These are phyloP conservation scores for Protosalanx chinensis DNA, from an alignment of 2,797 vertebrate genomes.

Conservation along the genomic window DNA sequence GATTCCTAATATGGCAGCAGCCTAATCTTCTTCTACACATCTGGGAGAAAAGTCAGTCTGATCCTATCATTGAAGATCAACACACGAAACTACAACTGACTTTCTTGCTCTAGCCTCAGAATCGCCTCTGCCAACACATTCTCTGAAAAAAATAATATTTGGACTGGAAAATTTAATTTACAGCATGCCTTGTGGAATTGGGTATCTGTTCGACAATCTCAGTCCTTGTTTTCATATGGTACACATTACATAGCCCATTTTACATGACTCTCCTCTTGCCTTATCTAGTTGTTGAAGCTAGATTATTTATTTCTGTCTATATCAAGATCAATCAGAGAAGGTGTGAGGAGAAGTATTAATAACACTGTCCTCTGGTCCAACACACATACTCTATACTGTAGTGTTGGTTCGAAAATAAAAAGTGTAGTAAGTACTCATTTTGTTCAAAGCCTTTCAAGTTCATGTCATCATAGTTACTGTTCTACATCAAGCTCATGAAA, in stretches of 20 bases:
- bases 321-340: no score
- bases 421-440: no score
- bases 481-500: no score
- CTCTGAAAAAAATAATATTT: constrained; percentile 29
- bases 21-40: neutral
- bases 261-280: neutral
- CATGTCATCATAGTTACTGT: no score
- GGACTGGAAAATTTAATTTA: constrained; percentile 46
- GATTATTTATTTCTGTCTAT: no score
- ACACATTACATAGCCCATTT: neutral
- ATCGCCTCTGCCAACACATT: constrained; percentile 7
- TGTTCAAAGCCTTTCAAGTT: no score
- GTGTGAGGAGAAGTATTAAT: no score
- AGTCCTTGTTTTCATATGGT: constrained; percentile 29
- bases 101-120: neutral
- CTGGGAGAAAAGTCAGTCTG: neutral
- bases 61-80: constrained; percentile 12
- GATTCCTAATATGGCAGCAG: neutral
- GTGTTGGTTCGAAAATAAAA: no score
- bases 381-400: no score
- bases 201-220: constrained; percentile 34
- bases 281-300: no score
- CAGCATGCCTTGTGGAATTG: constrained; percentile 30
- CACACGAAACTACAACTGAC: constrained; percentile 11
- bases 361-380: no score